Percentiles rank a stretch among this genome's conserved stretches.
phyloP scores from a whole-genome alignment of 2,888 invertebrate genomes.

The Dryococelus australis region DNA sequence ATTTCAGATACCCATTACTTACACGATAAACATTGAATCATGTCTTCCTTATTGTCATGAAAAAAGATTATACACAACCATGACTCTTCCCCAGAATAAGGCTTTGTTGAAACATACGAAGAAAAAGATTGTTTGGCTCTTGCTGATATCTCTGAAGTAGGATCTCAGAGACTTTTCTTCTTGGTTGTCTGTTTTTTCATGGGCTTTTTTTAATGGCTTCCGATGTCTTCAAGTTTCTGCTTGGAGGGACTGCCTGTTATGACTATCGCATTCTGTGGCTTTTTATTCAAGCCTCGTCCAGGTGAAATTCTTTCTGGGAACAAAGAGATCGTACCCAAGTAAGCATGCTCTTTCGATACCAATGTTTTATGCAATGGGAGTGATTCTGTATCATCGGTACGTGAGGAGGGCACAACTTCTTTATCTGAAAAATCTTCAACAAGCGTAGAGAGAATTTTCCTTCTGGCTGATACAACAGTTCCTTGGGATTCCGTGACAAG shows the following conservation, averaged over 20 bases:
- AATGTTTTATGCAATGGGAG: background rate
- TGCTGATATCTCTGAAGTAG: slow-evolving; percentile 20
- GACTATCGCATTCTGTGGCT: slow-evolving; percentile 28
- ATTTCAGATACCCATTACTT: background rate
- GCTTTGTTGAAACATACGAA: background rate
- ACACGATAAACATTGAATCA: background rate
- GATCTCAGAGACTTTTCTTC: background rate
- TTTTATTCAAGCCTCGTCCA: slow-evolving; percentile 18
- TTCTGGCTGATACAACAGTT: background rate
- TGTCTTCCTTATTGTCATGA: background rate
- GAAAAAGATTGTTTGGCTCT: slow-evolving; percentile 23
- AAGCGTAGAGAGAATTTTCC: background rate
- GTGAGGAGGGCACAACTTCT: background rate
- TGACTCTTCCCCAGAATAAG: background rate
- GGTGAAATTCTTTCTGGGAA: background rate
- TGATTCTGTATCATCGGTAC: background rate
- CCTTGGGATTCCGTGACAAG: background rate
- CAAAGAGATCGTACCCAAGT: background rate
- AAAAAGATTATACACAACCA: slow-evolving; percentile 19
- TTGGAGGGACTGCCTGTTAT: background rate
- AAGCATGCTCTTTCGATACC: background rate
- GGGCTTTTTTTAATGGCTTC: background rate
- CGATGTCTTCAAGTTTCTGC: background rate
- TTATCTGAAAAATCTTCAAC: background rate
- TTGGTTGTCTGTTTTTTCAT: slow-evolving; percentile 3